These are phyloP conservation scores for Myripristis jacobus DNA, from an alignment of 2,797 vertebrate genomes.

Conservation along the genomic window DNA sequence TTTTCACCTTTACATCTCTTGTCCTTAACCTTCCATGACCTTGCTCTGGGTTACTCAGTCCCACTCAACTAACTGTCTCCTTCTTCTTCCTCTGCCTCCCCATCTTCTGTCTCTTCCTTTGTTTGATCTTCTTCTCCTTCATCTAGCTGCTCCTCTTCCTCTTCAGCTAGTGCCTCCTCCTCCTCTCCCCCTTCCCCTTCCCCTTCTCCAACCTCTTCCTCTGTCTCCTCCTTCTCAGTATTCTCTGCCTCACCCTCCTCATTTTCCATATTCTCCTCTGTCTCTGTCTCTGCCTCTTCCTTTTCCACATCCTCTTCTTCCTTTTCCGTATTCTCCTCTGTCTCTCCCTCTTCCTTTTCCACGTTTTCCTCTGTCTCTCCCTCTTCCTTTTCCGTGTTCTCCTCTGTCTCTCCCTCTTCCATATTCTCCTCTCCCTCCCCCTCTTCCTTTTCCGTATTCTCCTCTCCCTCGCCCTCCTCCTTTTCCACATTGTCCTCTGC, in stretches of 20 bases:
- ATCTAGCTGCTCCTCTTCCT: no score
- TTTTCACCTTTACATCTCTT: background rate
- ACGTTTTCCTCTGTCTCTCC: constrained; percentile 14
- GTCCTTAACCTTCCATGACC: background rate
- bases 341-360: constrained; percentile 7
- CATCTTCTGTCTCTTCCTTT: constrained; percentile 10
- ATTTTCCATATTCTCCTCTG: background rate
- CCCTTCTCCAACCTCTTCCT: constrained; percentile 8
- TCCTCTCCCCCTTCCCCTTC: background rate
- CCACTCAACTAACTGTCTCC: constrained; percentile 63
- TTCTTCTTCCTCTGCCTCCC: constrained; percentile 15
- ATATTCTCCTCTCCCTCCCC: background rate
- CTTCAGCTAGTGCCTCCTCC: constrained; percentile 14
- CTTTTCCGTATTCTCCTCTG: background rate
- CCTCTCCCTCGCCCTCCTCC: background rate
- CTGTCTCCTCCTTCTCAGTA: background rate
- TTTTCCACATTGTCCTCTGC: background rate
- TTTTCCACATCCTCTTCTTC: background rate
- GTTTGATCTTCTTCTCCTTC: no score
- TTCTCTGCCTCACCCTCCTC: constrained; percentile 2
- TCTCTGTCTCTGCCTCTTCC: constrained; percentile 1
- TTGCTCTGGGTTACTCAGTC: background rate
- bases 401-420: no score
- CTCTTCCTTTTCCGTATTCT: background rate
- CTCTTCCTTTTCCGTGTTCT: background rate